Percentiles rank a stretch among this genome's conserved stretches.
Conservation (phyloP, 2,797 vertebrate genomes). For the Xenops minutus region DNA sequence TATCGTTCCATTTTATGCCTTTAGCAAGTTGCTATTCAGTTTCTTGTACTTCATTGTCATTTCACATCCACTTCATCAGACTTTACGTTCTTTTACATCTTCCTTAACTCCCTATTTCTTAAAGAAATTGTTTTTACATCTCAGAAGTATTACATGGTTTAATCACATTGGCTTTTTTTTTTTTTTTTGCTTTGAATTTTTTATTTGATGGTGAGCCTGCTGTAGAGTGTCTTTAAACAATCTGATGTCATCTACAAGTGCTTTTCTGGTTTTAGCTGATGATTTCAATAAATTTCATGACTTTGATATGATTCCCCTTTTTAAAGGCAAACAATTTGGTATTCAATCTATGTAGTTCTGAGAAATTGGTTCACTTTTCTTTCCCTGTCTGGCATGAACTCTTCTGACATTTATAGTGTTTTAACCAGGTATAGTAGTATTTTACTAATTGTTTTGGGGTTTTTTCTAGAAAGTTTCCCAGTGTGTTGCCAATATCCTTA, state of each 20-base stretch:
- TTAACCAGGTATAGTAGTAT: neutral
- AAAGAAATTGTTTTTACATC: neutral
- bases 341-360: neutral
- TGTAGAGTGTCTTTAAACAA: neutral
- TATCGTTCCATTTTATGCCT: neutral
- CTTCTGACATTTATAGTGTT: neutral
- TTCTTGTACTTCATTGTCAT: neutral
- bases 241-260: neutral
- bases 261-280: neutral
- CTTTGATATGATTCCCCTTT: neutral
- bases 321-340: neutral
- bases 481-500: neutral
- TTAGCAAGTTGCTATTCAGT: neutral
- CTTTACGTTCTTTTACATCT: neutral
- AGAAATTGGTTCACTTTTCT: neutral
- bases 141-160: neutral
- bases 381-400: neutral
- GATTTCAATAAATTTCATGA: neutral
- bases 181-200: neutral
- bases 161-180: neutral
- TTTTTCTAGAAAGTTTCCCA: neutral
- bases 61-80: neutral
- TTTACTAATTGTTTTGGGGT: neutral
- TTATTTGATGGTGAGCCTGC: neutral
- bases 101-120: neutral